These are phyloP conservation scores for Diplodus puntazzo DNA, from an alignment of 2,797 vertebrate genomes.

Conservation along the genomic window DNA sequence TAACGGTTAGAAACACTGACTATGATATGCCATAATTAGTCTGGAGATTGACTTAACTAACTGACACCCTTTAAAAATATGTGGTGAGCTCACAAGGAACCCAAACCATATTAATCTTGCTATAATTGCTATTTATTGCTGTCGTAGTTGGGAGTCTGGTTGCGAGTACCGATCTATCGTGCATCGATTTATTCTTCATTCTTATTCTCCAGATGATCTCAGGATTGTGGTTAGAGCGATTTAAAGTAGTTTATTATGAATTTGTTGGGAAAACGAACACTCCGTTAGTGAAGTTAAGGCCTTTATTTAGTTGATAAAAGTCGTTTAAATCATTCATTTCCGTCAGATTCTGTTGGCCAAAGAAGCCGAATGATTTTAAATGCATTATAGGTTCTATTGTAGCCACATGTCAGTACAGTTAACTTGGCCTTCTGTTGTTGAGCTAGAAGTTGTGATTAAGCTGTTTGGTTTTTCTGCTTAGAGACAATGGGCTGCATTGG, in stretches of 20 bases:
- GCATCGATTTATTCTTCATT: constrained; percentile 26
- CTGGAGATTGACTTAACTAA: constrained; percentile 29
- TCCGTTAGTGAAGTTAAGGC: constrained; percentile 23
- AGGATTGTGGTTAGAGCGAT: constrained; percentile 53
- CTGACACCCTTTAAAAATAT: constrained; percentile 20
- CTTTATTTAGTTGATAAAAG: constrained; percentile 18
- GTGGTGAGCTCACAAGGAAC: constrained; percentile 18
- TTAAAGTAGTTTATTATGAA: constrained; percentile 23
- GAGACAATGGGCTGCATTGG: constrained; percentile 42
- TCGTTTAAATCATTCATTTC: constrained; percentile 28
- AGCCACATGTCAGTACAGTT: constrained; percentile 43
- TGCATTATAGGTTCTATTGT: constrained; percentile 26
- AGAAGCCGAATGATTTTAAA: constrained; percentile 15
- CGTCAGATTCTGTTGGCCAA: constrained; percentile 38
- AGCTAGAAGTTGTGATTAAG: constrained; percentile 43
- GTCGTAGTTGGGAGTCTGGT: constrained; percentile 21
- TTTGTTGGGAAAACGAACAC: constrained; percentile 11
- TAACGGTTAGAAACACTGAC: constrained; percentile 14
- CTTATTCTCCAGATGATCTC: constrained; percentile 59
- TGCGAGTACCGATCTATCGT: constrained; percentile 18
- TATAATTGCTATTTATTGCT: constrained; percentile 18
- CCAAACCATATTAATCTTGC: background rate
- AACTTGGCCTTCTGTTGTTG: constrained; percentile 34
- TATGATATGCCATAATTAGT: constrained; percentile 18
- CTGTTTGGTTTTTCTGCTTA: constrained; percentile 47